Evolutionary conservation across 2,113 vertebrate species (phyloP), one percentile per base, ranked within the genome.

Genomic region (Erinaceus europaeus): DNA sequence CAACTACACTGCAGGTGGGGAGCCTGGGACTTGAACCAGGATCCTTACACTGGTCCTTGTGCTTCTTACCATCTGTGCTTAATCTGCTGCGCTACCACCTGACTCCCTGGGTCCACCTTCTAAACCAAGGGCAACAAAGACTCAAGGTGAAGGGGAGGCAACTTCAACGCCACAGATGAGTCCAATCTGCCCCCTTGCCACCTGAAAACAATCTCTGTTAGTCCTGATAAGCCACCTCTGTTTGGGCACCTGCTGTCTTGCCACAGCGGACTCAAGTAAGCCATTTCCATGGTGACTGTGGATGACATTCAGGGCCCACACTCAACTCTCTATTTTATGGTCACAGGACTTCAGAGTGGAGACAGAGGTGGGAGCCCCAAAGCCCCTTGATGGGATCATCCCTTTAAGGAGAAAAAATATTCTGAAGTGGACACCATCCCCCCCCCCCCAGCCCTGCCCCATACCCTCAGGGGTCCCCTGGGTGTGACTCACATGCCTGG

Each of bases 401-500:
- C 83, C 29, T 64, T 4, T 20, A 8, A 12, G 14, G n/a, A 38
- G 79, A 29, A 40, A 50, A 36, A 13, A 32, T n/a, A n/a, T n/a
- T n/a, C n/a, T n/a, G n/a, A n/a, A 23, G 23, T 17, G 14, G 5
- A 57, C 23, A 57, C 21, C 53, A 57, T 4, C 23, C 29, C 55
- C 55, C 55, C 25, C 55, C 29, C 55, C 27, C 5, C 21, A 55
- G 6, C 52, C 23, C 52, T 18, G 23, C 52, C n/a, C n/a, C n/a
- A n/a, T n/a, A n/a, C n/a, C n/a, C n/a, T n/a, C n/a, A n/a, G n/a
- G n/a, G n/a, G n/a, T n/a, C 5, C 52, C 52, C 48, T 50, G 1
- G 6, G 13, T 1, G 27, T 1, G 69, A 98, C 99, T 98, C 84
- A 99, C 99, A 99, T 99, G 96, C 99, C 99, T 5, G 99, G 99